Evolutionary conservation across 2,113 vertebrate genomes (phyloP), one percentile per base, ranked within the genome.

Genomic region (Leucopsar rothschildi): DNA sequence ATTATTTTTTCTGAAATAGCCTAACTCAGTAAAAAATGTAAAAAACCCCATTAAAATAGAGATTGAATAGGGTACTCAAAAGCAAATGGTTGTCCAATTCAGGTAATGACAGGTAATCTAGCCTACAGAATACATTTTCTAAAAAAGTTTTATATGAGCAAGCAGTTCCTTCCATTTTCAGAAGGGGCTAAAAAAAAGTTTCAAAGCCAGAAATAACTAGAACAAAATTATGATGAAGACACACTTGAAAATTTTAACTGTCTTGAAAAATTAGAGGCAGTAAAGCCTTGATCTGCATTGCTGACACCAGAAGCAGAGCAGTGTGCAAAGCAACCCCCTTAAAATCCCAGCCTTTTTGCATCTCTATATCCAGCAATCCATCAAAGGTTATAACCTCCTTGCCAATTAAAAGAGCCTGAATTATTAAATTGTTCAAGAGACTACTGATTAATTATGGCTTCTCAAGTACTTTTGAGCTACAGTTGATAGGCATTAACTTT

Each of bases 361-460:
- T 61, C n/a, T 77, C 66, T 44, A 1, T 23, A 92, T 44, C 44
- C 31, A 90, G 44, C 37, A 85, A 92, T 37, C 45, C 64, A 9
- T 71, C 86, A 79, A 88, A 93, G 91, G 75, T 85, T 71, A 79
- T 52, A 94, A 92, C 71, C 52, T 68, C 40, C 57, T 60, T 90
- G 82, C 49, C 79, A 93, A 80, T 80, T 92, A 90, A 88, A 85
- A 56, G 17, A 61, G 45, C 8, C 75, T 72, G 63, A 88, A 82
- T 76, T 35, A 82, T 90, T 95, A 89, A 82, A 93, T 79, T 91
- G 83, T 92, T 93, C 53, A 94, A 68, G 49, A 88, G 57, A 27
- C 47, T 72, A 45, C 75, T 93, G 79, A 93, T 89, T 87, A 94
- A 85, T 85, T 81, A 86, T 31, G 59, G 88, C 76, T 94, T 93